Evolutionary conservation across 1,140 invertebrate species (phyloP), one percentile per base, ranked within the genome.

Genomic region (Caerostris darwini): DNA sequence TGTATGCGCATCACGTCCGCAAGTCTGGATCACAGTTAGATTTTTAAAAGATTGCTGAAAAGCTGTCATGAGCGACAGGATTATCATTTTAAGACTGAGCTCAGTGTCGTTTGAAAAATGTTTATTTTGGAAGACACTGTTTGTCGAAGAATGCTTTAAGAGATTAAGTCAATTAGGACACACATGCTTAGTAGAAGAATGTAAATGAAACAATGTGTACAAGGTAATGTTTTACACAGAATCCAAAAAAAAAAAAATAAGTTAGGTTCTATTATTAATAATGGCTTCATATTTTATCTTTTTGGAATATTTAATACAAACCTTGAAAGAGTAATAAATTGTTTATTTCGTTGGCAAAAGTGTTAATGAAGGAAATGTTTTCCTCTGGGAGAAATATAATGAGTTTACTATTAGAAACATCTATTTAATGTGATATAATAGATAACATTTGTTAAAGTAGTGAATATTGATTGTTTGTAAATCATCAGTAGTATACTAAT

Each of bases 1-100:
- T 8, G 59, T 64, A 88, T 88, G 58, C 86, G 3, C 34, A 53
- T 53, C 86, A 88, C 86, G 86, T 88, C 19, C 54, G n/a, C 83
- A 3, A 58, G 83, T 88, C 59, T 64, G 34, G 86, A 53, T 61
- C 14, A 59, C 17, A 85, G 57, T 34, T 85, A 56, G 83, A 85
- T 58, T 19, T 56, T 57, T 17, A 85, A 85, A 85, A 50, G 57
- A n/a, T 34, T 81, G 34, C 34, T 54, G 50, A 53, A 50, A 81
- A 81, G 34, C 53, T 81, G 71, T 50, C 71, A 81, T 12, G 53
- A 81, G n/a, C 12, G 58, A 64, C 58, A 64, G 61, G 86, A 64
- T 61, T 88, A 88, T 67, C 86, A 64, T 64, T 88, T 88, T n/a
- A 85, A 19, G 34, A 53, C 83, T 50, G 7, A 57, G 17, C 17